Evolutionary conservation across 1,140 invertebrate genomes (phyloP).

Genomic region (Coptotermes formosanus): DNA sequence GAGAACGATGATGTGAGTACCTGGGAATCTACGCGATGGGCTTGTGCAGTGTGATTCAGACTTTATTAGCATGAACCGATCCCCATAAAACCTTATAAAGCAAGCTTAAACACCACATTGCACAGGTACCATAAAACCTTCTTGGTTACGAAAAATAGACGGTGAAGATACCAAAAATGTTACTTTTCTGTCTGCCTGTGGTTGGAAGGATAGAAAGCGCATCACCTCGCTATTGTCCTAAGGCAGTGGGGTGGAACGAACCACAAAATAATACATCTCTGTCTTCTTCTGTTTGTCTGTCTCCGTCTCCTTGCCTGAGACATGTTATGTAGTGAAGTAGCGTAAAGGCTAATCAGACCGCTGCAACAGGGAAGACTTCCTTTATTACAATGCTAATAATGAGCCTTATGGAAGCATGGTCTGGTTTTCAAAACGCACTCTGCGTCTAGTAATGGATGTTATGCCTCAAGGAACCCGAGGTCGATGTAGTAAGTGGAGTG

Average conservation of each 20-base stretch:
- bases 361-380: slow-evolving; percentile 6
- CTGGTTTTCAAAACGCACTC: neutral
- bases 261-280: neutral
- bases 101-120: neutral
- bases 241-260: slow-evolving; percentile 12
- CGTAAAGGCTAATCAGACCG: slow-evolving; percentile 4
- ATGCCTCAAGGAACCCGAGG: neutral
- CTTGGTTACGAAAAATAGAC: neutral
- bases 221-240: neutral
- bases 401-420: neutral
- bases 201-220: neutral
- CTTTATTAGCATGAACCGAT: too few species aligned
- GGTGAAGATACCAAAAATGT: slow-evolving; percentile 3
- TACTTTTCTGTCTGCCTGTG: neutral
- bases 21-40: too few species aligned
- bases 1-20: too few species aligned
- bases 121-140: neutral
- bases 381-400: slow-evolving; percentile 4
- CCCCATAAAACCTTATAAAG: too few species aligned
- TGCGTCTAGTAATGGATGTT: neutral
- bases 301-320: neutral
- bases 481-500: neutral
- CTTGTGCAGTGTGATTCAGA: too few species aligned
- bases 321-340: neutral
- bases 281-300: neutral